Percentiles rank a stretch among this genome's conserved stretches.
Conservation (phyloP, 2,797 vertebrate species). For the Thamnophis elegans region DNA sequence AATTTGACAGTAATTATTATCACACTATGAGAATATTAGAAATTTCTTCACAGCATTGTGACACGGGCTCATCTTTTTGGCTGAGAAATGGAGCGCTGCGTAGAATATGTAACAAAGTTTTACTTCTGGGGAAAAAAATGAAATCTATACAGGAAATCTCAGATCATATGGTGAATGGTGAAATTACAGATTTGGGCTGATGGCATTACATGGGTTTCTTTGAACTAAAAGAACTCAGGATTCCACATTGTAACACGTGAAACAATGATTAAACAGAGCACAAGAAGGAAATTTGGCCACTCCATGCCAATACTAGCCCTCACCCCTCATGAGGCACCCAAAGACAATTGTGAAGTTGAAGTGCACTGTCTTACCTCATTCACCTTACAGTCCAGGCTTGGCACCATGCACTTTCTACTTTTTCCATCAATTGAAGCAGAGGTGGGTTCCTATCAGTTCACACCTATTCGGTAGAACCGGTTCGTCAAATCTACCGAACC, state of each 20-base stretch:
- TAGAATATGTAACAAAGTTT: neutral
- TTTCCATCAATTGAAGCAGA: neutral
- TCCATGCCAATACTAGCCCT: neutral
- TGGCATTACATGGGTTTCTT: neutral
- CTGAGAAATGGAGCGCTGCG: neutral
- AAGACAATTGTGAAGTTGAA: neutral
- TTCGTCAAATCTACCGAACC: too few relatives aligned
- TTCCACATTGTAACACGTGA: neutral
- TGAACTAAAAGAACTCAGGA: neutral
- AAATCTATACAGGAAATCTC: neutral
- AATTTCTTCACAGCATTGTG: neutral
- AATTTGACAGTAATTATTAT: neutral
- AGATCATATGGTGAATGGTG: too few relatives aligned
- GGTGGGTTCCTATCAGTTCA: too few relatives aligned
- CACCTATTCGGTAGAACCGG: too few relatives aligned
- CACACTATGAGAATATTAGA: neutral
- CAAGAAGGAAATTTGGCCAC: neutral
- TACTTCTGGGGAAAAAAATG: neutral
- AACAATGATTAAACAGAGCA: neutral
- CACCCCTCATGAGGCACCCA: neutral
- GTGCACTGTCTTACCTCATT: neutral
- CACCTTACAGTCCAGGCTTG: neutral
- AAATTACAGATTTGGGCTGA: neutral
- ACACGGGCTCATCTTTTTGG: neutral
- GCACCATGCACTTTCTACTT: neutral